phyloP scores from a whole-genome alignment of 2,888 invertebrate genomes.

The Reticulitermes lucifugus region DNA sequence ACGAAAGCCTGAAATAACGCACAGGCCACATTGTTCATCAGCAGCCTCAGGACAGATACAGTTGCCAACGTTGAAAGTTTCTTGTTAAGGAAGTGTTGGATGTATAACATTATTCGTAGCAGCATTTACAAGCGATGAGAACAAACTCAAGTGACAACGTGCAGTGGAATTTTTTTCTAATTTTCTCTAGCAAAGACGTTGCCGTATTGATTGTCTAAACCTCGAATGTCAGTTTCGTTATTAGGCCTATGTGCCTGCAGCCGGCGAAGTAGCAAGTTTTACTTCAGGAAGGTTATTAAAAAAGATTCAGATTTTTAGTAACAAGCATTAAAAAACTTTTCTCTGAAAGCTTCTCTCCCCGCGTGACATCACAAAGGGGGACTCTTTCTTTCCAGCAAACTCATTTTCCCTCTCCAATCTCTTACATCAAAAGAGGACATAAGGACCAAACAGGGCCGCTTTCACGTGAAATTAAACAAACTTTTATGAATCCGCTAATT shows the following conservation, averaged over 20 bases:
- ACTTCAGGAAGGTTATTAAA: constrained; percentile 11
- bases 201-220: neutral
- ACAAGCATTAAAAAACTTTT: neutral
- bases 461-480: no score
- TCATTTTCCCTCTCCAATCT: neutral
- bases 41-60: no score
- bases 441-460: neutral
- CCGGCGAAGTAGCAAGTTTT: neutral
- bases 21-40: no score
- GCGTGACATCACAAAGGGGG: no score
- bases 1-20: no score
- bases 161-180: neutral
- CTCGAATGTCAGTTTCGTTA: neutral
- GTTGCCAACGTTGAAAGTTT: no score
- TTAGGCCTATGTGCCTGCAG: neutral
- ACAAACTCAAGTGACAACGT: no score
- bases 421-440: neutral
- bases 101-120: no score
- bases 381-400: no score
- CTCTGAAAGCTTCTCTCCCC: neutral
- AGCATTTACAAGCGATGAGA: no score
- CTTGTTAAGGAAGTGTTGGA: no score
- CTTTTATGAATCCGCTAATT: neutral
- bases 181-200: neutral
- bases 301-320: constrained; percentile 2